Evolutionary conservation across 2,113 vertebrate genomes (phyloP).

Genomic region (Vireo altiloquus): DNA sequence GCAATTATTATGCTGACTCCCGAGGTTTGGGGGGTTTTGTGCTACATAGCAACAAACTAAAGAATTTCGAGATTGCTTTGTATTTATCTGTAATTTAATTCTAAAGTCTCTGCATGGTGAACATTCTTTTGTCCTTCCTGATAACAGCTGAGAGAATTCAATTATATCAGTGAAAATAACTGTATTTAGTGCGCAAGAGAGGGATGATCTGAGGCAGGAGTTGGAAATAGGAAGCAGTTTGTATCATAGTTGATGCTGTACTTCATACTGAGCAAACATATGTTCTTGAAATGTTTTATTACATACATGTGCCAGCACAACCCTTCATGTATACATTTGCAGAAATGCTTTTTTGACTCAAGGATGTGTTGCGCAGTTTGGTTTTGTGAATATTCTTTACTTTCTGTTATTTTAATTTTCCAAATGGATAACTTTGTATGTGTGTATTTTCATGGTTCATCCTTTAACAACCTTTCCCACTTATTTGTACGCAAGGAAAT

Average conservation of each 20-base stretch:
- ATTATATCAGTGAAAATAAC: not conserved
- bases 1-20: not conserved
- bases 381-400: not conserved
- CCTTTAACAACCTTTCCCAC: not conserved
- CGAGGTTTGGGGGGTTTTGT: not conserved
- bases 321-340: not conserved
- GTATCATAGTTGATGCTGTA: not conserved
- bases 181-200: not conserved
- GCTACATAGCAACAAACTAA: not conserved
- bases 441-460: not conserved
- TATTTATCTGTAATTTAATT: not conserved
- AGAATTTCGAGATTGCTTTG: not conserved
- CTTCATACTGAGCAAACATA: not conserved
- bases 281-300: not conserved
- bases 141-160: not conserved
- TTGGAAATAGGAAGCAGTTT: not conserved
- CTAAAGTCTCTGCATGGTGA: not conserved
- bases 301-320: not conserved
- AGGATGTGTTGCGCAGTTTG: not conserved
- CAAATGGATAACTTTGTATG: accelerated
- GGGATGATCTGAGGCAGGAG: not conserved
- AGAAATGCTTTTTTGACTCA: not conserved
- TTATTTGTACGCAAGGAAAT: not conserved
- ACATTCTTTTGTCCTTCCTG: not conserved
- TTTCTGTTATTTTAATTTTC: not conserved